A percentile compares a stretch with the other conserved stretches of the same genome.
Conservation (phyloP, 2,888 invertebrate species). For the Mesopsocus fuscifrons region DNA sequence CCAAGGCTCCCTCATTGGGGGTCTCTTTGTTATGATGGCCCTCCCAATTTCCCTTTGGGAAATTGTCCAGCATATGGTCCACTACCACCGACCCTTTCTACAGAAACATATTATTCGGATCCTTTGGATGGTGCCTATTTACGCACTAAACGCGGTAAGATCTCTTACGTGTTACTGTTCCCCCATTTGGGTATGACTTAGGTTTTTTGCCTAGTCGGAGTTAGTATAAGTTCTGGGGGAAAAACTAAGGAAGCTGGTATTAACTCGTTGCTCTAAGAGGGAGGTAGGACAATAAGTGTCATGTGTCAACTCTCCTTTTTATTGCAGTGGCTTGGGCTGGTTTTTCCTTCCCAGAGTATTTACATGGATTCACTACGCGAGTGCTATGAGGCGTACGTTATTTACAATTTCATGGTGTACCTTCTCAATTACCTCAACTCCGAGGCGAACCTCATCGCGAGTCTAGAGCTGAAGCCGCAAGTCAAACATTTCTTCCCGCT, state of each 20-base stretch:
- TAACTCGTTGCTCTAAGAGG: too few relatives aligned
- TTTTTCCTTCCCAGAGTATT: conserved; percentile 72
- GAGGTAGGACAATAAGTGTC: too few relatives aligned
- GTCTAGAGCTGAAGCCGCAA: conserved; percentile 62
- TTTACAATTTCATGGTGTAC: conserved; percentile 95
- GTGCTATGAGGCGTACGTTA: conserved; percentile 95
- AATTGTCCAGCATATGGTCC: conserved; percentile 82
- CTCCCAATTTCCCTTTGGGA: conserved; percentile 88
- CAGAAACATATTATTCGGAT: conserved; percentile 90
- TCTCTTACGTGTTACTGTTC: too few relatives aligned
- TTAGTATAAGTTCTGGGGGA: too few relatives aligned
- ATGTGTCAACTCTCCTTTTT: too few relatives aligned
- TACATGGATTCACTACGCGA: conserved; percentile 86
- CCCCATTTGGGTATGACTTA: too few relatives aligned
- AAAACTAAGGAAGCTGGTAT: too few relatives aligned
- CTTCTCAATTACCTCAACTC: conserved; percentile 74
- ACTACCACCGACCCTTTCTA: conserved; percentile 78
- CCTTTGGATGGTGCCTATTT: conserved; percentile 95
- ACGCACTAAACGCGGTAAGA: conserved; percentile 82
- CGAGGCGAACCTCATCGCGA: conserved; percentile 68
- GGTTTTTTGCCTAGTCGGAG: too few relatives aligned
- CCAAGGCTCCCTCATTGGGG: conserved; percentile 67
- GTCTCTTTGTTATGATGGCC: conserved; percentile 78
- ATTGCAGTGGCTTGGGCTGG: conserved; percentile 64
- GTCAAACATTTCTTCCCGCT: conserved; percentile 79